Base-by-base conservation (phyloP, 2,797 vertebrate genomes). In the Spinus olivaceus region DNA sequence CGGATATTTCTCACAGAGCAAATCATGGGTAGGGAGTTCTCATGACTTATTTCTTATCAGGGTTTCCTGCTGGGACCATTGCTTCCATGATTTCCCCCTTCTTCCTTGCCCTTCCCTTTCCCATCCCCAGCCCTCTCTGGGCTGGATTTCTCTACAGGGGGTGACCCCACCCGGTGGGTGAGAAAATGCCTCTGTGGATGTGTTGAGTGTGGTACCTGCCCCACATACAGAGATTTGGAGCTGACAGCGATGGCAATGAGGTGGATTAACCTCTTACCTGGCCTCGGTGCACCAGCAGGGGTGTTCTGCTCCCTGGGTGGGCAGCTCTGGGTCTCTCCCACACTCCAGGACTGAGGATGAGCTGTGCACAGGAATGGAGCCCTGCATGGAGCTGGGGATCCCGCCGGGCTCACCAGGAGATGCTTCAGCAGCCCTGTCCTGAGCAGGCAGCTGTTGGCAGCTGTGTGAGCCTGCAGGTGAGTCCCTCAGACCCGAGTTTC, bases 361-460 rank as follows among this genome's bases (percentile, higher is more conserved):
- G 81, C 47, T 41, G n/a, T 24, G 12, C 35, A 9, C 0, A 0
- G 41, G 12, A 2, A 1, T 3, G 56, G 16, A 47, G 44, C 47
- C 30, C 22, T 0, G 0, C 41, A 2, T 0, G 0, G n/a, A 20
- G n/a, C 21, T 50, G 37, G 54, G n/a, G 51, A 28, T 27, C 60
- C 3, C 11, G 28, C 33, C 0, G 0, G 49, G 14, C 35, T 74
- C 51, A 11, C 1, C 0, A 41, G 79, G 71, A 80, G 42, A 20
- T 42, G 59, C 6, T 53, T 51, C 37, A 6, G 13, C 53, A 54
- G 44, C 44, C 50, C 47, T 3, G 2, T 73, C 35, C 64, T 50
- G 11, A 6, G 14, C 7, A 2, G 54, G 41, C 10, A 10, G 32
- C 61, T 41, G 24, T 30, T 51, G 49, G 53, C 82, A 80, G 86